phyloP scores from a whole-genome alignment of 2,888 invertebrate genomes.

The Choristoneura rosaceana region DNA sequence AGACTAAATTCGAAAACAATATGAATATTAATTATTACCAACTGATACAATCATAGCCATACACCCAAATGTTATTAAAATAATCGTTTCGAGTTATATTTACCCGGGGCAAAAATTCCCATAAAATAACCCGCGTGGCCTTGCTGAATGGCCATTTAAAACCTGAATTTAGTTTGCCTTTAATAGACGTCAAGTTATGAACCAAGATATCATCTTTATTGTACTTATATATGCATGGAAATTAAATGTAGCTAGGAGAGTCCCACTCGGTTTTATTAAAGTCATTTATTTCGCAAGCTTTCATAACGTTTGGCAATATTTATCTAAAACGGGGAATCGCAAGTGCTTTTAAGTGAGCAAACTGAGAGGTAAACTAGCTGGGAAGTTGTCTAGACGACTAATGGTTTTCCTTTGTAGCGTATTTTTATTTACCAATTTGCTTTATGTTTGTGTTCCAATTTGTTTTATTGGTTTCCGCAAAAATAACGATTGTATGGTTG shows the following conservation, averaged over 20 bases:
- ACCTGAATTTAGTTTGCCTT: background rate
- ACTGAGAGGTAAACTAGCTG: slow-evolving; percentile 18
- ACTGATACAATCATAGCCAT: no score
- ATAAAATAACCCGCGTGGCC: no score
- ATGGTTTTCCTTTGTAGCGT: slow-evolving; percentile 23
- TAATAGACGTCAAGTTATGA: background rate
- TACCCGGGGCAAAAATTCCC: no score
- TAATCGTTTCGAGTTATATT: no score
- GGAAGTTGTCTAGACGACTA: slow-evolving; percentile 38
- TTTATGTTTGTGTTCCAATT: slow-evolving; percentile 54
- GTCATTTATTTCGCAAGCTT: slow-evolving; percentile 32
- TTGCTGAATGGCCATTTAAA: no score
- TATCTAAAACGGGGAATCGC: slow-evolving; percentile 27
- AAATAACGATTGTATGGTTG: background rate
- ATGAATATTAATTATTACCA: no score
- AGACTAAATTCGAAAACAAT: no score
- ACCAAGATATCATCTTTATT: background rate
- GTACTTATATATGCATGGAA: slow-evolving; percentile 6
- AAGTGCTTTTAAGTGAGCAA: slow-evolving; percentile 30
- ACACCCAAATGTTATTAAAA: no score
- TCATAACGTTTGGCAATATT: slow-evolving; percentile 35
- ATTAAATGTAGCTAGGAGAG: slow-evolving; percentile 11
- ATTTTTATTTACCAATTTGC: slow-evolving; percentile 23
- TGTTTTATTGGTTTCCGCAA: slow-evolving; percentile 44
- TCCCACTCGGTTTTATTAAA: slow-evolving; percentile 27